A percentile compares a stretch with the other conserved stretches of the same genome.
Evolutionary conservation across 2,113 vertebrate genomes (phyloP).

Genomic region (Narcine bancroftii): DNA sequence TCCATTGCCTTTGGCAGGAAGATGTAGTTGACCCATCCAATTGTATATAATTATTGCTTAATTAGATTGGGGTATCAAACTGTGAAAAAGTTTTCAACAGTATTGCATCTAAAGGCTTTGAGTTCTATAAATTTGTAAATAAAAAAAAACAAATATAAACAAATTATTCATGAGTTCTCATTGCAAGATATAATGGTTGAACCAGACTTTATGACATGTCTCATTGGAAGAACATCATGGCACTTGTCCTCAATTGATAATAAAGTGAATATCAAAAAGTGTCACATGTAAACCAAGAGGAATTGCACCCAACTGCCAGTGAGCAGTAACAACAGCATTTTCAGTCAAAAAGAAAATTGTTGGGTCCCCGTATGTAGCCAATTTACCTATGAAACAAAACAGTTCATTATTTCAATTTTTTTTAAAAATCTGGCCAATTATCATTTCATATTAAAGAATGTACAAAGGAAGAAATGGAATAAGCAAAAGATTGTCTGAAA

Average conservation of each 20-base stretch:
- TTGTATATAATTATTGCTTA: conserved; percentile 37
- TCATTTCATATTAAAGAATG: not conserved
- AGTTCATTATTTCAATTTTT: not conserved
- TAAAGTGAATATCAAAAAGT: not conserved
- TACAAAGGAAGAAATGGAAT: not conserved
- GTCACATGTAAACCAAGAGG: too few species aligned
- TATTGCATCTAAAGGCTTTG: conserved; percentile 21
- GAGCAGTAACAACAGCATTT: not conserved
- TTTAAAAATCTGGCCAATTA: not conserved
- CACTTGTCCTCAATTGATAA: not conserved
- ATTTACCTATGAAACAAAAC: not conserved
- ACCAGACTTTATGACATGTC: not conserved
- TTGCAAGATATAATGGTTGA: not conserved
- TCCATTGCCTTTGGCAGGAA: conserved; percentile 26
- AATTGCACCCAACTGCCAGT: not conserved
- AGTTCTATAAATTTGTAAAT: not conserved
- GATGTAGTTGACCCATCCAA: conserved; percentile 34
- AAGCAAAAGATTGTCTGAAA: not conserved
- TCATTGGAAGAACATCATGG: not conserved
- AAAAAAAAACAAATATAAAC: conserved; percentile 14
- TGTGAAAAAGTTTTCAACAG: conserved; percentile 32
- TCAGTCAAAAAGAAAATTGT: not conserved
- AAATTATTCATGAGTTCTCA: not conserved
- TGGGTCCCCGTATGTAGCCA: not conserved
- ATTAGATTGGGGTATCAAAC: conserved; percentile 33